These are phyloP conservation scores for Onthophagus sagittarius DNA, from an alignment of 2,888 invertebrate species.

Conservation along the genomic window DNA sequence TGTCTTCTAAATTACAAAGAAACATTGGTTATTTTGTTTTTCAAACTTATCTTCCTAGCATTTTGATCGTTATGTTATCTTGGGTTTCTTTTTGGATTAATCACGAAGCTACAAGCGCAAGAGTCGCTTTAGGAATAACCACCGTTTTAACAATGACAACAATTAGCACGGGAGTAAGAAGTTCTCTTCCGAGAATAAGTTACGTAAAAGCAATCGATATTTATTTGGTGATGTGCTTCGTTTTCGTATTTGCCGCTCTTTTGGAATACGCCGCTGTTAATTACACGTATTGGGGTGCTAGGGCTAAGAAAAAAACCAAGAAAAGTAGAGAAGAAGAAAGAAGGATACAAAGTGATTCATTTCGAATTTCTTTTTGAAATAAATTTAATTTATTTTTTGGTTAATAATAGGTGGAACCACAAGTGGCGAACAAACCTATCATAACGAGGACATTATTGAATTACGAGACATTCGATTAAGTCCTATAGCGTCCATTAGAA, in stretches of 20 bases:
- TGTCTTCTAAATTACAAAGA: constrained; percentile 89
- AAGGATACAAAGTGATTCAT: constrained; percentile 46
- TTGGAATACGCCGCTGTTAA: constrained; percentile 97
- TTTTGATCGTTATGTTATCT: constrained; percentile 94
- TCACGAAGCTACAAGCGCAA: constrained; percentile 94
- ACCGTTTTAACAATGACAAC: constrained; percentile 99
- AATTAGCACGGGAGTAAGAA: constrained; percentile 95
- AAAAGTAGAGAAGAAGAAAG: constrained; percentile 70
- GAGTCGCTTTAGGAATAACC: constrained; percentile 95
- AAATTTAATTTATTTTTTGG: not conserved
- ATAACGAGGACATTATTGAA: constrained; percentile 78
- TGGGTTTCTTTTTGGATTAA: constrained; percentile 99
- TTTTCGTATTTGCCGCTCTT: constrained; percentile 96
- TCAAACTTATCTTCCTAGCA: constrained; percentile 95
- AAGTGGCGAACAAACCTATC: constrained; percentile 31
- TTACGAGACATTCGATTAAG: constrained; percentile 83
- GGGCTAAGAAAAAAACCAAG: constrained; percentile 91
- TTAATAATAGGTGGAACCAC: constrained; percentile 45
- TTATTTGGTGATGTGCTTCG: constrained; percentile 97
- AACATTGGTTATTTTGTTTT: constrained; percentile 98
- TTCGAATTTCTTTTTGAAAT: not conserved
- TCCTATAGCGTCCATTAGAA: constrained; percentile 75
- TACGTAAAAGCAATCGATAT: constrained; percentile 99
- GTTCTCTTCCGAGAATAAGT: constrained; percentile 93
- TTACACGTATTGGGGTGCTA: constrained; percentile 97